Percentiles rank a stretch among this genome's conserved stretches.
Evolutionary conservation across 1,140 invertebrate species (phyloP).

Genomic region (Coboldia fuscipes): DNA sequence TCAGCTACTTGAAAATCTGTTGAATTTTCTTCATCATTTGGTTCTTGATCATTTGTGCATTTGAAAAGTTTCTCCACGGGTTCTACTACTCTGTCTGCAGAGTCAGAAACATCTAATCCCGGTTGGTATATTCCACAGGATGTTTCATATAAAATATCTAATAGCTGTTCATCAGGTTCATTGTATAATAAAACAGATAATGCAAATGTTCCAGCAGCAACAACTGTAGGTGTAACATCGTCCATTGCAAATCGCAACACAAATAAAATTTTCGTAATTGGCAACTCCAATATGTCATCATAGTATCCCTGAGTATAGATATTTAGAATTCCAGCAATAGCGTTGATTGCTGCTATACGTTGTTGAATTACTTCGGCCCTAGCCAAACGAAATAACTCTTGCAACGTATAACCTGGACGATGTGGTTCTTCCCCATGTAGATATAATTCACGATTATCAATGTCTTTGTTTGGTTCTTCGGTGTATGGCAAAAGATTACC

Average conservation of each 20-base stretch:
- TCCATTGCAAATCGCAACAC: slow-evolving; percentile 67
- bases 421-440: slow-evolving; percentile 84
- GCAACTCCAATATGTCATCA: slow-evolving; percentile 36
- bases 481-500: slow-evolving; percentile 46
- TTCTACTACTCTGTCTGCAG: no score
- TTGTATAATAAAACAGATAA: slow-evolving; percentile 50
- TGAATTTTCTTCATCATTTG: slow-evolving; percentile 35
- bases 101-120: no score
- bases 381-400: slow-evolving; percentile 58
- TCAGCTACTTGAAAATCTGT: slow-evolving; percentile 65
- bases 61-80: no score
- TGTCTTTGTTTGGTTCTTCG: slow-evolving; percentile 31
- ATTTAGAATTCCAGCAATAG: slow-evolving; percentile 54
- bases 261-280: slow-evolving; percentile 49
- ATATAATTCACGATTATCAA: slow-evolving; percentile 45
- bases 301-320: slow-evolving; percentile 51
- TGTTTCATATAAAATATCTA: slow-evolving; percentile 46
- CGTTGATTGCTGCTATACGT: slow-evolving; percentile 51
- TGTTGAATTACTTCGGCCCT: slow-evolving; percentile 44
- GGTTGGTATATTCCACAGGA: no score
- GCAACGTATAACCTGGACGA: slow-evolving; percentile 69
- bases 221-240: slow-evolving; percentile 46
- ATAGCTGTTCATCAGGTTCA: slow-evolving; percentile 50
- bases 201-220: slow-evolving; percentile 49
- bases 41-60: no score